Evolutionary conservation across 2,113 vertebrate species (phyloP).

Genomic region (Oostethus manadensis): DNA sequence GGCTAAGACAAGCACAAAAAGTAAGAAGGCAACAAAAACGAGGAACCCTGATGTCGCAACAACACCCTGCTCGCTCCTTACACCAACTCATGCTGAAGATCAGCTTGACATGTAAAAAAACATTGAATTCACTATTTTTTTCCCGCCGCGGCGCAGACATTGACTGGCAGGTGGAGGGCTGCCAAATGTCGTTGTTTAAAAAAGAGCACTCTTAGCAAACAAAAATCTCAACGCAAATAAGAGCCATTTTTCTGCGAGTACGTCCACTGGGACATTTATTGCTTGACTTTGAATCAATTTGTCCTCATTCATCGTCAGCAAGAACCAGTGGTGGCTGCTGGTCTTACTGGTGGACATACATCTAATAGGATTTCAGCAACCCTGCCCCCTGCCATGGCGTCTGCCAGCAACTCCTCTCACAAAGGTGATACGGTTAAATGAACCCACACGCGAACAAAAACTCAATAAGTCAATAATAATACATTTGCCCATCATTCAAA

Average conservation of each 20-base stretch:
- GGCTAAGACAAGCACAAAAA: background rate
- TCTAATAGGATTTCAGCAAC: too few relatives aligned
- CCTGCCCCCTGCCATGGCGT: background rate
- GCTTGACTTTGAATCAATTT: background rate
- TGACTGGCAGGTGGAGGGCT: background rate
- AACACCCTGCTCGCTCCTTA: conserved; percentile 14
- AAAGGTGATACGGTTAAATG: too few relatives aligned
- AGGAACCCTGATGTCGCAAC: conserved; percentile 20
- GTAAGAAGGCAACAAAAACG: conserved; percentile 1
- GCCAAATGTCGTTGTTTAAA: conserved; percentile 12
- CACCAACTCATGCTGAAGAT: conserved; percentile 9
- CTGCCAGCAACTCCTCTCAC: too few relatives aligned
- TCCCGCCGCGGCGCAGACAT: background rate
- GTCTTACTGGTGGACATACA: background rate
- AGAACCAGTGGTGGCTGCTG: conserved; percentile 17
- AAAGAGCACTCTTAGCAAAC: conserved; percentile 12
- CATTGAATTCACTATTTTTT: conserved; percentile 7
- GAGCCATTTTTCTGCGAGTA: background rate
- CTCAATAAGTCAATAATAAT: too few relatives aligned
- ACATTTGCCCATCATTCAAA: too few relatives aligned
- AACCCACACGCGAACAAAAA: too few relatives aligned
- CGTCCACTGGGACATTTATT: background rate
- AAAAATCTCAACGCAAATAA: conserved; percentile 11
- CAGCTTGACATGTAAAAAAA: conserved; percentile 3
- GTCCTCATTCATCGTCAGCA: too few relatives aligned